Evolutionary conservation across 2,113 vertebrate genomes (phyloP), one percentile per base, ranked within the genome.

Genomic region (Centrocercus urophasianus): DNA sequence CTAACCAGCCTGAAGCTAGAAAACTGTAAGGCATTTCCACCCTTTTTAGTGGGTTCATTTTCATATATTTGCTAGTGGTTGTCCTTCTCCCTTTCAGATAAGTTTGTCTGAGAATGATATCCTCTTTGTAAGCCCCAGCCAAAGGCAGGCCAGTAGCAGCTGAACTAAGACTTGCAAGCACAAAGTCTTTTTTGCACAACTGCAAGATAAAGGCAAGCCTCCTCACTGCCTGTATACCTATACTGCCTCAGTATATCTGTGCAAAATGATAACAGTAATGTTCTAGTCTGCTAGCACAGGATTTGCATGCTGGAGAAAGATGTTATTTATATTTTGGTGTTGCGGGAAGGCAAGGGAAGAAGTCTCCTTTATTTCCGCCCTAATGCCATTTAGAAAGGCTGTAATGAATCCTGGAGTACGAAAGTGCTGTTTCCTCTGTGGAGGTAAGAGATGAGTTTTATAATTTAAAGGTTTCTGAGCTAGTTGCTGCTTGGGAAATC

Each of bases 41-140:
- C 82, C 72, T 95, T 94, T 93, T 88, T 82, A 83, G 83, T 89
- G 90, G 74, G 81, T 82, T 83, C 47, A 22, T 43, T 90, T 95
- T 81, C 77, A 69, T 60, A 76, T 1, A n/a, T 45, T 42, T 22
- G 47, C 65, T 60, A 21, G 12, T 73, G 47, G 66, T 32, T 92
- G 45, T 70, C 74, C 57, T n/a, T 92, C 74, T 90, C 43, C 43
- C 40, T 94, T 88, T 54, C 42, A 76, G 88, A 77, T 83, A 90
- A 88, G 19, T 54, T 70, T 65, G 25, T 76, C 40, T 48, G 74
- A 87, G 77, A 94, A 45, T 34, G 25, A 86, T 61, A 88, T 65
- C n/a, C 27, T 90, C 28, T 21, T 75, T 57, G 61, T 0, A 0
- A 78, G 34, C 32, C 34, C 40, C 56, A 77, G 72, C 52, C 65